Conservation (phyloP, 2,888 invertebrate genomes). For the Andrena flavipes region DNA sequence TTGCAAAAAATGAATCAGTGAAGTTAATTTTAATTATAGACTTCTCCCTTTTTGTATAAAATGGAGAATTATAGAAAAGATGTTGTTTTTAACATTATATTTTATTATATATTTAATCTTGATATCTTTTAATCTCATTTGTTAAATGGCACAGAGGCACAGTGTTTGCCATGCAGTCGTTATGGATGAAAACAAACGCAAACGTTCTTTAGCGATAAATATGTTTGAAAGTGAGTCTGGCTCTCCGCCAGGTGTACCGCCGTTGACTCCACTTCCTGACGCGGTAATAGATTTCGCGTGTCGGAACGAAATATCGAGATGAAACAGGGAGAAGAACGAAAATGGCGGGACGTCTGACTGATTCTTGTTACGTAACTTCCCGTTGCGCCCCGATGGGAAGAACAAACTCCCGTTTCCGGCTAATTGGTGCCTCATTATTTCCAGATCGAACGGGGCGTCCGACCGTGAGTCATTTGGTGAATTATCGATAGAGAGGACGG, state of each 20-base stretch:
- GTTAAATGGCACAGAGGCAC: neutral
- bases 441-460: slow-evolving; percentile 20
- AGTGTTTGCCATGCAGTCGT: neutral
- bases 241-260: slow-evolving; percentile 59
- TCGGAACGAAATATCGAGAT: slow-evolving; percentile 53
- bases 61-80: no score
- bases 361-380: slow-evolving; percentile 40
- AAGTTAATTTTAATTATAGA: no score
- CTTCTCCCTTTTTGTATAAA: no score
- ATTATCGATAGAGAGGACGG: slow-evolving; percentile 32
- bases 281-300: slow-evolving; percentile 62
- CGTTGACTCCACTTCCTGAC: slow-evolving; percentile 64
- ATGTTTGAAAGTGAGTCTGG: slow-evolving; percentile 67
- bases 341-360: slow-evolving; percentile 3
- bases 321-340: neutral
- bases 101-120: no score
- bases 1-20: no score
- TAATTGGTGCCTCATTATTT: slow-evolving; percentile 57
- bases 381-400: slow-evolving; percentile 27
- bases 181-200: neutral
- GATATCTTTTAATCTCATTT: neutral
- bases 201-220: slow-evolving; percentile 55
- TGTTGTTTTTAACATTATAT: no score
- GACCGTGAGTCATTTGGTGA: slow-evolving; percentile 31
- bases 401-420: slow-evolving; percentile 43